These are phyloP conservation scores for Anolis apletophallus DNA, from an alignment of 2,797 vertebrate species.

Conservation along the genomic window DNA sequence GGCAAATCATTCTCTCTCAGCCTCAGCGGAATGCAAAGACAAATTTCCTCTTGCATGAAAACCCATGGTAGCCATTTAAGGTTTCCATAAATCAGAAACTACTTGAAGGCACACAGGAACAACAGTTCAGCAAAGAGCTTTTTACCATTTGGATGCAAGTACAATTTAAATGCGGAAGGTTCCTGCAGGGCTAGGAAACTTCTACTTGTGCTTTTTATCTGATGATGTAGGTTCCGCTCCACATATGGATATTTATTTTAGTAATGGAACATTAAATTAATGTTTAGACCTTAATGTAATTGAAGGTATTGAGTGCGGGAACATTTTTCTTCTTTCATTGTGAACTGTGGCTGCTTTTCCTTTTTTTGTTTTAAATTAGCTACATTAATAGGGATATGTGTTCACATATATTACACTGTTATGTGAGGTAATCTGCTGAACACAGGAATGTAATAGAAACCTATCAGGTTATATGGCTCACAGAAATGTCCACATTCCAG, in stretches of 20 bases:
- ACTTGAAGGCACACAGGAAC: no score
- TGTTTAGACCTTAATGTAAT: not conserved
- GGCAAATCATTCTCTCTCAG: not conserved
- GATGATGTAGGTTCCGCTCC: not conserved
- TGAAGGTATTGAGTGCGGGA: not conserved
- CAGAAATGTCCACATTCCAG: not conserved
- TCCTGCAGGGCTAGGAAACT: not conserved
- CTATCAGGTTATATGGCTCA: constrained; percentile 18
- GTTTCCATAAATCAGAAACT: no score
- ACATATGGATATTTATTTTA: not conserved
- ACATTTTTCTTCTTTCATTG: not conserved
- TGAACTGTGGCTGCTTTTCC: no score
- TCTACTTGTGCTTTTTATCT: not conserved
- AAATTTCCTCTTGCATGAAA: no score
- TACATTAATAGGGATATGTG: constrained; percentile 16
- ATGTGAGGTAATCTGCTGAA: constrained; percentile 61
- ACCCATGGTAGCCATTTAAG: no score
- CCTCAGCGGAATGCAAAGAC: not conserved
- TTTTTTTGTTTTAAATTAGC: not conserved
- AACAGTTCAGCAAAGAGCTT: not conserved
- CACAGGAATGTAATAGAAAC: constrained; percentile 52
- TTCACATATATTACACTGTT: constrained; percentile 49
- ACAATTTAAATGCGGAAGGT: not conserved
- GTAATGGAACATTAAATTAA: not conserved
- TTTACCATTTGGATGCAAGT: not conserved